These are phyloP conservation scores for Dolichallabes microphthalmus DNA, from an alignment of 2,113 vertebrate genomes.

Conservation along the genomic window DNA sequence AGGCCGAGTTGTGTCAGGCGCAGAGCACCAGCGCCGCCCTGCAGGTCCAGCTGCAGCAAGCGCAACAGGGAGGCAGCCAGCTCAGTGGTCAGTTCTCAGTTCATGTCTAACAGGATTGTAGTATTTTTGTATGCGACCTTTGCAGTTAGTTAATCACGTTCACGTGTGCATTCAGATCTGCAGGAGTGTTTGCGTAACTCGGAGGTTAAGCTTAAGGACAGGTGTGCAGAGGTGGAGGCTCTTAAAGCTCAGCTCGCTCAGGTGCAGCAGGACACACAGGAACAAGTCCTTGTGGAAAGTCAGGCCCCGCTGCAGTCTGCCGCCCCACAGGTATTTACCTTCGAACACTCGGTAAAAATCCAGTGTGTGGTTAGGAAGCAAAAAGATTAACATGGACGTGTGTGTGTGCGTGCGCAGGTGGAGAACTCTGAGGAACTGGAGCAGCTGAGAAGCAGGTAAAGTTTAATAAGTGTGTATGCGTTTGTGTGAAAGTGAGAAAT, in stretches of 20 bases:
- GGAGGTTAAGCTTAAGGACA: constrained; percentile 70
- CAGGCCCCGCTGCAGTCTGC: constrained; percentile 25
- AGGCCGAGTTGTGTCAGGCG: constrained; percentile 70
- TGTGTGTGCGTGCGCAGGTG: constrained; percentile 33
- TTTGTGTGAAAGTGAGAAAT: too few relatives aligned
- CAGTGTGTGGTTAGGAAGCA: background rate
- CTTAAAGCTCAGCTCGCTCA: constrained; percentile 70
- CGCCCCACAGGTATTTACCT: constrained; percentile 21
- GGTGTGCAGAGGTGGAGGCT: constrained; percentile 69
- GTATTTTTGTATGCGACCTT: too few relatives aligned
- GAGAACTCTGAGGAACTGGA: constrained; percentile 41
- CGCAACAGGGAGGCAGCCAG: constrained; percentile 72
- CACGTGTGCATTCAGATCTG: constrained; percentile 67
- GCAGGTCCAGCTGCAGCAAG: constrained; percentile 69
- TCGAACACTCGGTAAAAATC: too few relatives aligned
- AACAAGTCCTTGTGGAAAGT: constrained; percentile 9
- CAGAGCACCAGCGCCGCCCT: constrained; percentile 71
- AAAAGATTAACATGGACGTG: background rate
- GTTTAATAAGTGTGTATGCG: background rate
- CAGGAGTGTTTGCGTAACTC: constrained; percentile 68
- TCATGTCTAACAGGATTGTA: background rate
- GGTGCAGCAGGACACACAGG: constrained; percentile 63
- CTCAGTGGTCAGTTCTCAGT: constrained; percentile 66
- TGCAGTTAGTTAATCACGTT: background rate
- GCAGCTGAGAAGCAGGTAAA: constrained; percentile 51